A percentile compares a stretch with the other conserved stretches of the same genome.
phyloP scores from a whole-genome alignment of 1,140 invertebrate genomes.

The Coelopa frigida region DNA sequence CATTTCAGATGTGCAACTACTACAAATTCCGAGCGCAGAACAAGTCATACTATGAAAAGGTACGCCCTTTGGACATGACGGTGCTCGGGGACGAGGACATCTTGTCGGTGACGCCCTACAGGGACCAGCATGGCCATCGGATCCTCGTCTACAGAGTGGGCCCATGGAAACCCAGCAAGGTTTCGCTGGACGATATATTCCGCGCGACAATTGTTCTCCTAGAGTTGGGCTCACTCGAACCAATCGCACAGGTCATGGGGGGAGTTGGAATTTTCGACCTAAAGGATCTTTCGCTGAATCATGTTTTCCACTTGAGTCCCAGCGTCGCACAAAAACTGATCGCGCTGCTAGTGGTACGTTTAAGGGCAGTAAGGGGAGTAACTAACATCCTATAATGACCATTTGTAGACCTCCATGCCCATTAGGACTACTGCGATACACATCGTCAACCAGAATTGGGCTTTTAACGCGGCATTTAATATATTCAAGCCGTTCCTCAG shows the following conservation, averaged over 20 bases:
- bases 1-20: constrained; percentile 62
- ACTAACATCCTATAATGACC: not conserved
- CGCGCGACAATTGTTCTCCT: constrained; percentile 62
- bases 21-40: constrained; percentile 67
- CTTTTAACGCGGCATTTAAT: constrained; percentile 68
- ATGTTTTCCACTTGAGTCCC: constrained; percentile 66
- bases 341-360: constrained; percentile 58
- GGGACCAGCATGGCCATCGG: constrained; percentile 55
- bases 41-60: constrained; percentile 57
- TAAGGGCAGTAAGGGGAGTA: not conserved
- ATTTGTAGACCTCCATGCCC: constrained; percentile 55
- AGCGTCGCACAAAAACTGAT: constrained; percentile 57
- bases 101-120: constrained; percentile 64
- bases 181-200: constrained; percentile 62
- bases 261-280: constrained; percentile 70
- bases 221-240: constrained; percentile 67
- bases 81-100: constrained; percentile 63
- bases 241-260: constrained; percentile 64
- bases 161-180: constrained; percentile 63
- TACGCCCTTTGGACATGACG: constrained; percentile 57
- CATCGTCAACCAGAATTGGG: constrained; percentile 70
- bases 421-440: constrained; percentile 67
- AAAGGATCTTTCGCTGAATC: constrained; percentile 58
- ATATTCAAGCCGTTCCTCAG: constrained; percentile 70
- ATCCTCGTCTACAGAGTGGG: constrained; percentile 47